phyloP scores from a whole-genome alignment of 2,797 vertebrate species.

The Danio jaintianensis region DNA sequence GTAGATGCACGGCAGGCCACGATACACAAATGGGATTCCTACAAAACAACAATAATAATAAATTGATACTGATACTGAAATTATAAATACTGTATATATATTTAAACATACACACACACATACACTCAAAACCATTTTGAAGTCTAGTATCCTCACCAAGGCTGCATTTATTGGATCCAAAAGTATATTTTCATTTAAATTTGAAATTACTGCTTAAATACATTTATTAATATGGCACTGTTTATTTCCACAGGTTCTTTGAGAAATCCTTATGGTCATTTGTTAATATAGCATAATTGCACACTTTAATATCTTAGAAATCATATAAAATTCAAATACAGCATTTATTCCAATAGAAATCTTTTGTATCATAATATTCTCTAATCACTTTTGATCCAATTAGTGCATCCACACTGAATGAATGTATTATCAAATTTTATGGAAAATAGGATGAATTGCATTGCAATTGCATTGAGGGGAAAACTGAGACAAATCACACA shows the following conservation, averaged over 20 bases:
- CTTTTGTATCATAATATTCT: not conserved
- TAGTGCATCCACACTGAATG: not conserved
- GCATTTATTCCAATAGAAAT: not conserved
- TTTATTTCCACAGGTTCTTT: not conserved
- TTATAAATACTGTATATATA: too few species aligned
- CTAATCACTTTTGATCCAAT: not conserved
- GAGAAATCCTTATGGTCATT: not conserved
- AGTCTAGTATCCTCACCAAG: not conserved
- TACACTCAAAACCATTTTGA: not conserved
- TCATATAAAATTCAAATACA: not conserved
- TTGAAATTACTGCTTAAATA: too few species aligned
- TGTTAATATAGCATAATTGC: not conserved
- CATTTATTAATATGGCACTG: too few species aligned
- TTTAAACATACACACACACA: too few species aligned
- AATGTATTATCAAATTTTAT: not conserved
- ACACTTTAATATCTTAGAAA: too few species aligned
- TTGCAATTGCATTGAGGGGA: too few species aligned
- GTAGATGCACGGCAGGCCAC: constrained; percentile 91
- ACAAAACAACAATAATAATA: constrained; percentile 7
- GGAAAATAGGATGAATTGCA: too few species aligned
- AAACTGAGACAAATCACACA: too few species aligned
- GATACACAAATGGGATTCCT: constrained; percentile 89
- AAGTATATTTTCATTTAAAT: too few species aligned
- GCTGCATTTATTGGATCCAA: not conserved
- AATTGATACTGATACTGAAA: too few species aligned